These are phyloP conservation scores for Entelurus aequoreus DNA, from an alignment of 2,113 vertebrate species.

Conservation along the genomic window DNA sequence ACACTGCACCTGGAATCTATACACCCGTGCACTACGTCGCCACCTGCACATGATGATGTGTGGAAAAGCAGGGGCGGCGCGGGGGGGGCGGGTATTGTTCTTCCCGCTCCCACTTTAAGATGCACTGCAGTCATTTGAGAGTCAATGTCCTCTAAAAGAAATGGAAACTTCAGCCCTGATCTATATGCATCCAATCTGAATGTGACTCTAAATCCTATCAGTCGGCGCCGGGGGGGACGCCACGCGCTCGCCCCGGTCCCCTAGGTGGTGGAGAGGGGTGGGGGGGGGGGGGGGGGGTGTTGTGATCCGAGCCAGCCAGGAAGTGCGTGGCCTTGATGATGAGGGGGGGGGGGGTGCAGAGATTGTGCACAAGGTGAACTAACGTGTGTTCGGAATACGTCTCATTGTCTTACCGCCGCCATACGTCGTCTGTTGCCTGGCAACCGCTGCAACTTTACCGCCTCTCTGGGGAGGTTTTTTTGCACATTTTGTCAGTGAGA, in stretches of 20 bases:
- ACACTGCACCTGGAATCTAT: background rate
- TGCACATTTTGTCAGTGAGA: background rate
- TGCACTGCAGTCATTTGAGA: background rate
- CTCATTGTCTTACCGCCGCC: background rate
- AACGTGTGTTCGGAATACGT: background rate
- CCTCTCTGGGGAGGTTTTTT: background rate
- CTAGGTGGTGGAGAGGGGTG: too few species aligned
- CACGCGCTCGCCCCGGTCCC: too few species aligned
- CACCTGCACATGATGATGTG: background rate
- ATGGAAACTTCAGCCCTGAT: slow-evolving; percentile 1
- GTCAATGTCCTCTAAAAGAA: slow-evolving; percentile 12
- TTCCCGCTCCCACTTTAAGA: background rate
- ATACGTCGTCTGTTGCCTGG: background rate
- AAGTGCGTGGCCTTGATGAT: too few species aligned
- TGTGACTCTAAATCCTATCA: slow-evolving; percentile 2
- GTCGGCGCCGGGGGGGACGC: background rate
- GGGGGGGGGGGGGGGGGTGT: background rate
- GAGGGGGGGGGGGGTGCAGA: too few species aligned
- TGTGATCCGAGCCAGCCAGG: background rate
- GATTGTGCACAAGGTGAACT: background rate
- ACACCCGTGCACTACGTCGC: background rate
- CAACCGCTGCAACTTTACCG: background rate
- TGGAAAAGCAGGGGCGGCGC: too few species aligned
- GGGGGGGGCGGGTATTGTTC: background rate
- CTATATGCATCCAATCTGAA: slow-evolving; percentile 5